phyloP scores from a whole-genome alignment of 1,140 invertebrate genomes.

The Lineus longissimus region DNA sequence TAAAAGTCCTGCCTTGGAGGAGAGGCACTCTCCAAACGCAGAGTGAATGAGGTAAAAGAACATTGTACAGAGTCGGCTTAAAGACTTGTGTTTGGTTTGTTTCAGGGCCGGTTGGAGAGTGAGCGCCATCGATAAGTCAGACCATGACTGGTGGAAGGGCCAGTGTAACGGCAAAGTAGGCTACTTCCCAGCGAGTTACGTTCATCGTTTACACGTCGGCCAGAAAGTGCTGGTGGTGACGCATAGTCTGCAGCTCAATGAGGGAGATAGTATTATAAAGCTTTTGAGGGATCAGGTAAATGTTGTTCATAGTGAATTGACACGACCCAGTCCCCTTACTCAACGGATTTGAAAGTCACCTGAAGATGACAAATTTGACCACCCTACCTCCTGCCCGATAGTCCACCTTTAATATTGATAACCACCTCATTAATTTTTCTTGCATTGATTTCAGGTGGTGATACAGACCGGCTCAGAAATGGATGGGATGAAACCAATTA shows the following conservation, averaged over 20 bases:
- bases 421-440: too few relatives aligned
- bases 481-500: neutral
- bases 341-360: neutral
- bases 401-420: too few relatives aligned
- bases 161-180: constrained; percentile 87
- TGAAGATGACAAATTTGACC: constrained; percentile 7
- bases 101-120: constrained; percentile 86
- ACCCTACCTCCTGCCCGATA: too few relatives aligned
- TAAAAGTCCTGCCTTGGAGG: too few relatives aligned
- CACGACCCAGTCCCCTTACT: neutral
- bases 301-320: too few relatives aligned
- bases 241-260: constrained; percentile 65
- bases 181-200: constrained; percentile 92
- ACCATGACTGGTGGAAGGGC: constrained; percentile 93
- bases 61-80: too few relatives aligned
- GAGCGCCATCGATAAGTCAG: constrained; percentile 88
- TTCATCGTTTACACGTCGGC: constrained; percentile 80
- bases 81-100: constrained; percentile 6
- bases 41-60: too few relatives aligned
- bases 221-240: constrained; percentile 83
- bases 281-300: constrained; percentile 67
- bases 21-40: too few relatives aligned
- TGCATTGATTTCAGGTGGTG: constrained; percentile 3
- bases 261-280: constrained; percentile 59
- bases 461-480: constrained; percentile 3